Evolutionary conservation across 2,113 vertebrate species (phyloP).

Genomic region (Actenoides lindsayi): DNA sequence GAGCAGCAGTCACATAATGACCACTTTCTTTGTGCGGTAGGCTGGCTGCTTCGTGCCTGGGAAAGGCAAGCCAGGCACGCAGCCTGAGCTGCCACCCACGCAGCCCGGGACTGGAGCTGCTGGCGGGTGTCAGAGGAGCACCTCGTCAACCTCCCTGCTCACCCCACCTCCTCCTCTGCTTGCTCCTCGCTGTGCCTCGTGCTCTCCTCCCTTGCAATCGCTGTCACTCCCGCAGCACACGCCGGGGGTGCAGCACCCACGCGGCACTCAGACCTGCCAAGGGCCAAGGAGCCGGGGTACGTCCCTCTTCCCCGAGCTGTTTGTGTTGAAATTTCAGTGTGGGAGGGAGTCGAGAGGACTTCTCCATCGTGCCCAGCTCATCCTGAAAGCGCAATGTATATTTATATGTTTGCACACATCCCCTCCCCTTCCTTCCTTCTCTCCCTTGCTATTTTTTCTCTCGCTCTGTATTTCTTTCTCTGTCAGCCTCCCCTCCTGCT

Average conservation of each 20-base stretch:
- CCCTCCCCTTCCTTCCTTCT: conserved; percentile 54
- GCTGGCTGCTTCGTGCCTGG: conserved; percentile 69
- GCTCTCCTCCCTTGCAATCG: neutral
- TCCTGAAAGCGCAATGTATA: neutral
- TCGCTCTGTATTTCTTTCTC: neutral
- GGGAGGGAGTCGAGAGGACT: neutral
- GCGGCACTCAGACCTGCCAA: neutral
- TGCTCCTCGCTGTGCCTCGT: neutral
- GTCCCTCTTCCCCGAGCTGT: neutral
- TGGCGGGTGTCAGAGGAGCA: conserved; percentile 64
- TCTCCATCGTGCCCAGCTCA: neutral
- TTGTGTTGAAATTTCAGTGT: neutral
- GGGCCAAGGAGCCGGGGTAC: neutral
- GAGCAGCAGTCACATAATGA: conserved; percentile 20
- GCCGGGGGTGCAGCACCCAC: neutral
- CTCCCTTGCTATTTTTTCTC: neutral
- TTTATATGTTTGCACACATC: neutral
- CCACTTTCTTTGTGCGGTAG: conserved; percentile 27
- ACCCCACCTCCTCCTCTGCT: neutral
- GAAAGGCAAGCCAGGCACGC: conserved; percentile 69
- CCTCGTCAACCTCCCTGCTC: conserved; percentile 3
- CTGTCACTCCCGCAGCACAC: neutral
- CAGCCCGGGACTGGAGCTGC: conserved; percentile 59
- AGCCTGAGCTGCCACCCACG: conserved; percentile 68
- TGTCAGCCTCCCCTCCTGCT: conserved; percentile 14